Percentiles rank a stretch among this genome's conserved stretches.
These are phyloP conservation scores for Chaetops frenatus DNA, from an alignment of 2,113 vertebrate genomes.

Conservation along the genomic window DNA sequence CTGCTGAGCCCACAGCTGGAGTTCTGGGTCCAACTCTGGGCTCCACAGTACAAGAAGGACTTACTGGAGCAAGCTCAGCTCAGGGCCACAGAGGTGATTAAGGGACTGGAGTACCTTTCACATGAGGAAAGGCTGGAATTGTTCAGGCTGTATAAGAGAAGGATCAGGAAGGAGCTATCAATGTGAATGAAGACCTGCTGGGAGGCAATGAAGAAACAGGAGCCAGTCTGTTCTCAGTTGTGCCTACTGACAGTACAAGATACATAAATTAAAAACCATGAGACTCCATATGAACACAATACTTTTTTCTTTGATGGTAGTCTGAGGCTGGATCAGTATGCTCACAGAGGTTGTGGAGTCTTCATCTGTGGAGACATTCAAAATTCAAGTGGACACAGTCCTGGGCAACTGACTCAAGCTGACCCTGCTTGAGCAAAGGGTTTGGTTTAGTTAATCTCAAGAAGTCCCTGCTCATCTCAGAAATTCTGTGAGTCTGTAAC, in stretches of 20 bases:
- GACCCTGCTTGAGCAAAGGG: background rate
- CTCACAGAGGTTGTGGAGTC: background rate
- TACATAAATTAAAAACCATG: background rate
- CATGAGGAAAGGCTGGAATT: background rate
- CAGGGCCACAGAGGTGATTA: background rate
- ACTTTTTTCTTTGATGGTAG: background rate
- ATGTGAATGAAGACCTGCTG: background rate
- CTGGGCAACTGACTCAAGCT: background rate
- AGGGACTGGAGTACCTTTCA: background rate
- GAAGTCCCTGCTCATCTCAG: background rate
- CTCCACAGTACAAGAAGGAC: background rate
- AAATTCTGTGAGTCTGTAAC: background rate
- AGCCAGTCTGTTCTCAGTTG: background rate
- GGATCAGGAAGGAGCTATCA: background rate
- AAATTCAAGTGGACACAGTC: background rate
- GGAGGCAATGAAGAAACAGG: background rate
- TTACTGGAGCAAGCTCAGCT: background rate
- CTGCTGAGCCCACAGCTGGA: background rate
- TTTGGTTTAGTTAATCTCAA: background rate
- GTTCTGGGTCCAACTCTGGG: background rate
- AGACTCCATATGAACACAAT: background rate
- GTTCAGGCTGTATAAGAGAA: background rate
- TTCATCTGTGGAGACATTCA: background rate
- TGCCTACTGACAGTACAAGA: background rate
- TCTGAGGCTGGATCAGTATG: background rate